Base-by-base conservation (phyloP, 2,888 invertebrate genomes). In the Drosophila demipolita region DNA sequence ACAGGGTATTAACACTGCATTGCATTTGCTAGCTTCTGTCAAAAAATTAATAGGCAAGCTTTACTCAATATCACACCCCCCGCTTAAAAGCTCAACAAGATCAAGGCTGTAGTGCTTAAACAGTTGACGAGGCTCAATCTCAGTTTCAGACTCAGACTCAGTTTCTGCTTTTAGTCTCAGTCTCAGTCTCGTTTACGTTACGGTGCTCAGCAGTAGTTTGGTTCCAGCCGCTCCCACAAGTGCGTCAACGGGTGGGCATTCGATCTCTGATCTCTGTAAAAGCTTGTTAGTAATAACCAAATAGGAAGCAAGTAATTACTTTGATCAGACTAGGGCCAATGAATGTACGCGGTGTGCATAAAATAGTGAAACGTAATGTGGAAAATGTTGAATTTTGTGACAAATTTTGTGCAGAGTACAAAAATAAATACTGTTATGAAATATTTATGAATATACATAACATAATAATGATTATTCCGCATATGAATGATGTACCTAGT, bases 1-100 rank as follows among this genome's bases (percentile, higher is more conserved):
- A 36, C 26, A 65, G 65, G 40, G 65, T 65, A 66, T 69, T 15
- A 29, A 8, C 35, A 53, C 23, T 5, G 36, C 26, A 40, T 20
- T 32, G 33, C 52, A 17, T 12, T 20, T 2, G 12, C 6, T 15
- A 17, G n/a, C 26, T n/a, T 36, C 15, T 40, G 12, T 29, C 7
- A 26, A 11, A 38, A 40, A 49, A 26, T 33, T 0, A 62, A 62
- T 42, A 45, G 23, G 15, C 23, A 68, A 76, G 78, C 76, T 78
- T 68, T 60, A 38, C 53, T 45, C 52, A 35, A 36, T 42, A 66
- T 42, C 69, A 50, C 76, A 71, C 61, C 61, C 66, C 58, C 61
- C 61, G 64, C 58, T 63, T 65, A 52, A 83, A 82, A 85, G 82
- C 85, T 78, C 75, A 70, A 78, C 82, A 83, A 83, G 83, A 83